phyloP scores from a whole-genome alignment of 2,797 vertebrate genomes.

The Cossypha polioptera region DNA sequence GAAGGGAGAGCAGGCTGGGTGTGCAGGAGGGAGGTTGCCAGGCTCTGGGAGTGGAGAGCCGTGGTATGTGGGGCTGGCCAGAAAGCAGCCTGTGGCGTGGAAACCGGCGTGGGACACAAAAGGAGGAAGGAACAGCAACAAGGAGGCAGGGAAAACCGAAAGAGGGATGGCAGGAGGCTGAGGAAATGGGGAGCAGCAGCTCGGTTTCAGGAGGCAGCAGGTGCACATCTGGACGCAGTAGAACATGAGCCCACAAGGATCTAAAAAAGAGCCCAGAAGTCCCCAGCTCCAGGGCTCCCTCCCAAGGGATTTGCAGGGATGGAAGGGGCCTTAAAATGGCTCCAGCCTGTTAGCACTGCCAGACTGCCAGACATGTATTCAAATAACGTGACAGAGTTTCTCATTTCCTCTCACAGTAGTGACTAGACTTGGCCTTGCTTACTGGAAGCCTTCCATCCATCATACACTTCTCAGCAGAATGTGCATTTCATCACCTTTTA shows the following conservation, averaged over 20 bases:
- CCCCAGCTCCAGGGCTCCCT: not conserved
- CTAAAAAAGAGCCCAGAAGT: not conserved
- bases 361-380: not conserved
- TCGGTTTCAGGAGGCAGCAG: not conserved
- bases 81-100: not conserved
- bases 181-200: not conserved
- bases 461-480: not conserved
- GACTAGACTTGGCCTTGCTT: not conserved
- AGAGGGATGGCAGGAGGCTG: not conserved
- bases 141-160: not conserved
- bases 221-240: not conserved
- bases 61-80: conserved; percentile 30
- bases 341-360: not conserved
- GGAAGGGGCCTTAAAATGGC: not conserved
- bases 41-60: not conserved
- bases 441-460: not conserved
- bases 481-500: not conserved
- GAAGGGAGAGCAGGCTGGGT: not conserved
- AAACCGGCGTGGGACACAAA: not conserved
- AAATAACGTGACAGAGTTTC: not conserved
- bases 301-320: accelerated
- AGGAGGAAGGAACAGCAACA: conserved; percentile 2
- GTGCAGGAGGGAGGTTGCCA: conserved; percentile 27
- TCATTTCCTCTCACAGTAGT: not conserved
- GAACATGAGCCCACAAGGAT: accelerated